Percentiles rank a stretch among this genome's conserved stretches.
phyloP scores from a whole-genome alignment of 2,797 vertebrate genomes.

The Cuculus canorus region DNA sequence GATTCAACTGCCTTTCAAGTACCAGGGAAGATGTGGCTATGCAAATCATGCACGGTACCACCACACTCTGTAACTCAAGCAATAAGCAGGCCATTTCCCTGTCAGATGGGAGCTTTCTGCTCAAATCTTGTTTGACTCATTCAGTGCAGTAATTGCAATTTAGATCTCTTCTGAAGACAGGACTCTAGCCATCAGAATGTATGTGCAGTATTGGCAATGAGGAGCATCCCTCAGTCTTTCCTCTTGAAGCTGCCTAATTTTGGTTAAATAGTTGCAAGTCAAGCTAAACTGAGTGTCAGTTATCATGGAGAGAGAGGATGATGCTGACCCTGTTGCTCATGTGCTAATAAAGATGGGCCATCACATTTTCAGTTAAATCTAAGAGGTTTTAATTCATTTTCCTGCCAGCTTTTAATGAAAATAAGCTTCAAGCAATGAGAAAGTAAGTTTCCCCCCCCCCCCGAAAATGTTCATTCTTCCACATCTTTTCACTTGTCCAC shows the following conservation, averaged over 20 bases:
- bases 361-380: not conserved
- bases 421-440: not conserved
- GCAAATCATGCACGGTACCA: not conserved
- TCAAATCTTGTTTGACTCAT: not conserved
- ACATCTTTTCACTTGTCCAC: not conserved
- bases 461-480: not conserved
- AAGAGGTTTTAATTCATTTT: not conserved
- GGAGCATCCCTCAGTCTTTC: not conserved
- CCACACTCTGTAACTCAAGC: not conserved
- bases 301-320: not conserved
- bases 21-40: not conserved
- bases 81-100: not conserved
- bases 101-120: not conserved
- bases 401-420: not conserved
- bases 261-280: not conserved
- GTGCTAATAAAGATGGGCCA: not conserved
- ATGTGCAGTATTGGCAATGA: not conserved
- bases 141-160: not conserved
- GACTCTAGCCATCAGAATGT: not conserved
- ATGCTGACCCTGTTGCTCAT: not conserved
- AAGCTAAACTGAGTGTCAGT: not conserved
- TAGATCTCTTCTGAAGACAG: not conserved
- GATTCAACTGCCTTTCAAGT: not conserved
- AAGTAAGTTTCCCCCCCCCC: too few species aligned
- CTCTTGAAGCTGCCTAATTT: not conserved